Percentiles rank a stretch among this genome's conserved stretches.
phyloP scores from a whole-genome alignment of 1,140 invertebrate species.

The Drosophila kikkawai region DNA sequence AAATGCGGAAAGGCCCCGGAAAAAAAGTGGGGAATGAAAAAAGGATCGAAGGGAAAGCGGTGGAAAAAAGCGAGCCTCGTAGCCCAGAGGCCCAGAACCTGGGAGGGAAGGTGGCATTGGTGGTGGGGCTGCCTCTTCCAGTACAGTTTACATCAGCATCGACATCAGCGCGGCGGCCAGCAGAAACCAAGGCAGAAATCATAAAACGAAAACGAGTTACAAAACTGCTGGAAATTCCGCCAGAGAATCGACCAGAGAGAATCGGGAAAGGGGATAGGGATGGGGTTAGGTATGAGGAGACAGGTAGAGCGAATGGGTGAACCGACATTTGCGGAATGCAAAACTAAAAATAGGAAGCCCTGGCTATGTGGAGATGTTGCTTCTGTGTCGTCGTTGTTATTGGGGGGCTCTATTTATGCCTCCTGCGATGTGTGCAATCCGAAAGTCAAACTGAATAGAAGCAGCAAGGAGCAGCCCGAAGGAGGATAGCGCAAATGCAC shows the following conservation, averaged over 20 bases:
- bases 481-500: constrained; percentile 28
- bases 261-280: background rate
- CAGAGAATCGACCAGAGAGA: constrained; percentile 35
- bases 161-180: constrained; percentile 30
- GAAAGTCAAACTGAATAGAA: constrained; percentile 46
- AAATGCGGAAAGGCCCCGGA: constrained; percentile 22
- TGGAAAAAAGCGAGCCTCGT: constrained; percentile 2
- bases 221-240: constrained; percentile 74
- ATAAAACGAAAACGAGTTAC: constrained; percentile 83
- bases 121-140: constrained; percentile 7
- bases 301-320: constrained; percentile 50
- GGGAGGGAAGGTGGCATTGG: constrained; percentile 6
- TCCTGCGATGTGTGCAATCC: constrained; percentile 50
- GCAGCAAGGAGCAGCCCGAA: constrained; percentile 23
- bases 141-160: constrained; percentile 55
- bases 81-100: background rate
- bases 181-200: constrained; percentile 65
- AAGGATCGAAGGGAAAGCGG: background rate
- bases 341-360: constrained; percentile 62
- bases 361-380: constrained; percentile 32
- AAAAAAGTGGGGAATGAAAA: background rate
- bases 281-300: background rate
- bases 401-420: constrained; percentile 72
- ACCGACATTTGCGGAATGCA: constrained; percentile 59
- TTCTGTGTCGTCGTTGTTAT: constrained; percentile 37